A percentile compares a stretch with the other conserved stretches of the same genome.
Conservation (phyloP, 2,797 vertebrate species). For the Neosalanx taihuensis region DNA sequence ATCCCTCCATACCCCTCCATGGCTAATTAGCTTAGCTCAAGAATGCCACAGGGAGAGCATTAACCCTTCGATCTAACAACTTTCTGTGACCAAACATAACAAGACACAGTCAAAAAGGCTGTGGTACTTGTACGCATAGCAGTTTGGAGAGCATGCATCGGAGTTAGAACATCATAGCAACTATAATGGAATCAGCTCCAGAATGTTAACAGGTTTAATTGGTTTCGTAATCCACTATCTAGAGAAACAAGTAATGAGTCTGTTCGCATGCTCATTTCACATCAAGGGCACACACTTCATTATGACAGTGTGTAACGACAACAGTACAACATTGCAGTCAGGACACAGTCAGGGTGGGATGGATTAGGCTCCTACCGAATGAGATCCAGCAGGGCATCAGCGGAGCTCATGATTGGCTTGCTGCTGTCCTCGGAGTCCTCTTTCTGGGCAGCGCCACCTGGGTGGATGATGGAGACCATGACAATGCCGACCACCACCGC, state of each 20-base stretch:
- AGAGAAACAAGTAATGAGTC: too few species aligned
- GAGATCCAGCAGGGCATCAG: slow-evolving; percentile 93
- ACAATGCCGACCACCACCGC: slow-evolving; percentile 95
- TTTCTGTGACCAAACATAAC: background rate
- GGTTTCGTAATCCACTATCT: too few species aligned
- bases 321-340: background rate
- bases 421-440: slow-evolving; percentile 86
- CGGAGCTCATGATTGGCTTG: slow-evolving; percentile 95
- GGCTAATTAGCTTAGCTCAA: slow-evolving; percentile 67
- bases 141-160: background rate
- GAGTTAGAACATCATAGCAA: too few species aligned
- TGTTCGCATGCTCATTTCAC: too few species aligned
- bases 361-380: slow-evolving; percentile 79
- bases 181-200: too few species aligned
- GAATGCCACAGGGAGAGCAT: slow-evolving; percentile 51
- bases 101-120: background rate
- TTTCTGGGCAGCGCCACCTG: slow-evolving; percentile 92
- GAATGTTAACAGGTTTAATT: too few species aligned
- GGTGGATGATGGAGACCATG: slow-evolving; percentile 97
- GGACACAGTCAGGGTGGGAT: background rate
- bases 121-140: background rate
- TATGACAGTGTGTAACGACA: background rate
- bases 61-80: background rate
- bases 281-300: too few species aligned
- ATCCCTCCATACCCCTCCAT: slow-evolving; percentile 35